Percentiles rank a stretch among this genome's conserved stretches.
These are phyloP conservation scores for Pyrocoelia pectoralis DNA, from an alignment of 2,888 invertebrate species.

Conservation along the genomic window DNA sequence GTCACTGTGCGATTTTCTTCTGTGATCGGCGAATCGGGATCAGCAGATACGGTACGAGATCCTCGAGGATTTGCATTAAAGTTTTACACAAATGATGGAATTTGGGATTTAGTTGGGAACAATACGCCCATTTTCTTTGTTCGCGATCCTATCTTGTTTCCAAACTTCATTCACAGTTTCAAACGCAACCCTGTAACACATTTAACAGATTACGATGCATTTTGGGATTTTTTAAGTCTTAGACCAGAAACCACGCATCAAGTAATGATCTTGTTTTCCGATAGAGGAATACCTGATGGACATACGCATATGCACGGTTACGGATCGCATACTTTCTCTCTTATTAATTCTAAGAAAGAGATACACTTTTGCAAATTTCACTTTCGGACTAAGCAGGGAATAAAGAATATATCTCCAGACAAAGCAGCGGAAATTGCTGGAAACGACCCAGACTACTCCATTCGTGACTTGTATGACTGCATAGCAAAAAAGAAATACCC, in stretches of 20 bases:
- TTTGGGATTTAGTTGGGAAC: conserved; percentile 93
- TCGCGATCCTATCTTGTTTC: conserved; percentile 88
- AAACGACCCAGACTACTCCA: conserved; percentile 87
- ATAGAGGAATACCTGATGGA: conserved; percentile 93
- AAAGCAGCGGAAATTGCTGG: conserved; percentile 75
- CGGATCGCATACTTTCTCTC: conserved; percentile 92
- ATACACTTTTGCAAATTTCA: conserved; percentile 92
- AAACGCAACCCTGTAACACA: conserved; percentile 94
- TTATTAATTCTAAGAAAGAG: conserved; percentile 77
- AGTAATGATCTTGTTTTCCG: conserved; percentile 84
- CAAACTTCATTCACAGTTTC: conserved; percentile 95
- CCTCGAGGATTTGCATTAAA: conserved; percentile 93
- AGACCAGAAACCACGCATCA: conserved; percentile 91
- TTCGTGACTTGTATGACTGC: conserved; percentile 89
- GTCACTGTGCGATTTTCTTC: conserved; percentile 82
- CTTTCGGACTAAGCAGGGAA: conserved; percentile 89
- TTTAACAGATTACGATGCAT: conserved; percentile 92
- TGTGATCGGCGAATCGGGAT: conserved; percentile 89
- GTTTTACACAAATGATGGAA: conserved; percentile 91
- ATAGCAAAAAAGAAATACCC: conserved; percentile 79
- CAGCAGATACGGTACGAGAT: conserved; percentile 89
- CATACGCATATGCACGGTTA: conserved; percentile 81
- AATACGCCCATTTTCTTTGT: conserved; percentile 95
- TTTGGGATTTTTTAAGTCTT: conserved; percentile 92
- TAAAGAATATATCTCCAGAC: conserved; percentile 77